phyloP scores from a whole-genome alignment of 2,113 vertebrate genomes.

The Excalfactoria chinensis region DNA sequence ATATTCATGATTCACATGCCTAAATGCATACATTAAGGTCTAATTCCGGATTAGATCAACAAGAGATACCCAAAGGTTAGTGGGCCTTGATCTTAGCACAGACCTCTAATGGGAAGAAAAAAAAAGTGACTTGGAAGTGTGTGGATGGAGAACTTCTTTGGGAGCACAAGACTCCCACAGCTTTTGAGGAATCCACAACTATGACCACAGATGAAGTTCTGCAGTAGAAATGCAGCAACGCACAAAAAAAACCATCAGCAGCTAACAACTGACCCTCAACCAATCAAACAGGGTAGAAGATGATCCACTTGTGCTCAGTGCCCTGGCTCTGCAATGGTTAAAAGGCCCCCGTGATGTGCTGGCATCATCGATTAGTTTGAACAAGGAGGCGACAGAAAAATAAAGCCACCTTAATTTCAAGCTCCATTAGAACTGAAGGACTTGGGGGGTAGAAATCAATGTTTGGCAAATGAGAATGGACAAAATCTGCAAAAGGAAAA shows the following conservation, averaged over 20 bases:
- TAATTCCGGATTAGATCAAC: background rate
- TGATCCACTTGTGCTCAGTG: background rate
- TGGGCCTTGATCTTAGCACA: background rate
- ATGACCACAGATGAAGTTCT: background rate
- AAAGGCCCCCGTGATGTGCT: conserved; percentile 60
- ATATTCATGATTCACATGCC: background rate
- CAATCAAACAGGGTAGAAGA: background rate
- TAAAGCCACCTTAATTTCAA: conserved; percentile 75
- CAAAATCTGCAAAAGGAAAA: conserved; percentile 62
- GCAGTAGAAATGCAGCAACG: background rate
- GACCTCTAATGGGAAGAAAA: background rate
- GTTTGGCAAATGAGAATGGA: conserved; percentile 67
- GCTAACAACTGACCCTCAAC: background rate
- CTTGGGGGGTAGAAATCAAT: conserved; percentile 60
- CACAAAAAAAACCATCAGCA: background rate
- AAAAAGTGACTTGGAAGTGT: background rate
- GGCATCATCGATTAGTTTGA: conserved; percentile 61
- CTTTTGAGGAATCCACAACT: background rate
- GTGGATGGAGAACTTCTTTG: background rate
- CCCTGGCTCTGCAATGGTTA: conserved; percentile 32
- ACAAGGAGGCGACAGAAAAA: conserved; percentile 56
- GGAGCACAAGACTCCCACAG: background rate
- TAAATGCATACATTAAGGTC: background rate
- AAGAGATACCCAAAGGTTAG: background rate
- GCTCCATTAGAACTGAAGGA: conserved; percentile 73